Percentiles rank a stretch among this genome's conserved stretches.
Evolutionary conservation across 2,797 vertebrate species (phyloP).

Genomic region (Eurystomus glaucurus): DNA sequence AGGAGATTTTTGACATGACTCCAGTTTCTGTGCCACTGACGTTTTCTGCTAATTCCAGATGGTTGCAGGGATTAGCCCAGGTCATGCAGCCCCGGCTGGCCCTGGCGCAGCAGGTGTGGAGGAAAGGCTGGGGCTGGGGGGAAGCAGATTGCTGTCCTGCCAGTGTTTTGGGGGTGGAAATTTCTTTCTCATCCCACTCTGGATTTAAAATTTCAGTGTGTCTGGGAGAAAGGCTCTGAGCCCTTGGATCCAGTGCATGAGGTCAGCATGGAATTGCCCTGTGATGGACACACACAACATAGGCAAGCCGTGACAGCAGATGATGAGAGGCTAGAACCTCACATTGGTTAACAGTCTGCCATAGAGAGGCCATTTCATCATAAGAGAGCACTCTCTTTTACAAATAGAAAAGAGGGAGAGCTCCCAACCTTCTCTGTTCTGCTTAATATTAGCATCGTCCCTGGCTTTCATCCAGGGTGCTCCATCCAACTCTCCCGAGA

Average conservation of each 20-base stretch:
- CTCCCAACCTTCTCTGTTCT: background rate
- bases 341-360: background rate
- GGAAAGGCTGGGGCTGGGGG: background rate
- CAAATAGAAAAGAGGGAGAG: background rate
- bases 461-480: background rate
- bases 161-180: background rate
- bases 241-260: rapidly evolving
- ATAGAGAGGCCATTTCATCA: rapidly evolving
- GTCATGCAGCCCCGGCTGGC: background rate
- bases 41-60: background rate
- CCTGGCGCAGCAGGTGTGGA: rapidly evolving
- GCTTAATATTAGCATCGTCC: background rate
- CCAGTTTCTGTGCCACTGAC: background rate
- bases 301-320: background rate
- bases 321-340: background rate
- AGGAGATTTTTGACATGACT: background rate
- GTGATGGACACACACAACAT: background rate
- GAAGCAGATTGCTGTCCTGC: background rate
- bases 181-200: background rate
- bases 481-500: background rate
- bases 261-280: background rate
- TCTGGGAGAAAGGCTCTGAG: background rate
- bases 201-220: background rate
- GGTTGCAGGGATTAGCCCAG: background rate
- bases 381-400: background rate